Evolutionary conservation across 2,797 vertebrate genomes (phyloP).

Genomic region (Eidolon dupreanum): DNA sequence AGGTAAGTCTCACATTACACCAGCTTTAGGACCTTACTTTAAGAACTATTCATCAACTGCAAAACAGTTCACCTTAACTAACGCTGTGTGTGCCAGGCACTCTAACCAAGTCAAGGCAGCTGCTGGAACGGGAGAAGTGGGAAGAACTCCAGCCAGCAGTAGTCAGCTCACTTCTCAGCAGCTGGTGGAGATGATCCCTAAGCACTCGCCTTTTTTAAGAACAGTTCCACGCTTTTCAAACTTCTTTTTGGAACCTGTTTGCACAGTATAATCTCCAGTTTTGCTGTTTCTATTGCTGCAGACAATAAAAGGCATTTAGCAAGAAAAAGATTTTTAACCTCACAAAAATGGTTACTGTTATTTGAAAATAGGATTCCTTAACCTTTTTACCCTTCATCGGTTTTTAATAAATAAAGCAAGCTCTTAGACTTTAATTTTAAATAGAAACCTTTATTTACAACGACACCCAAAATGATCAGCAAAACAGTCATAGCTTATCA

Average conservation of each 20-base stretch:
- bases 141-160: neutral
- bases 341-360: neutral
- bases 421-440: slow-evolving; percentile 85
- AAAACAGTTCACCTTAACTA: neutral
- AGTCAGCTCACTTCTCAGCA: neutral
- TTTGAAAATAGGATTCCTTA: neutral
- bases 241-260: neutral
- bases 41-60: neutral
- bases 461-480: slow-evolving; percentile 92
- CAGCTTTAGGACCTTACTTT: neutral
- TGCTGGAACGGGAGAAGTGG: neutral
- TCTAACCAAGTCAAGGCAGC: accelerated
- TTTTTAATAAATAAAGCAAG: neutral
- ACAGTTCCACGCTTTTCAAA: neutral
- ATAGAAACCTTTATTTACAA: slow-evolving; percentile 99
- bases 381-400: neutral
- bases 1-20: neutral
- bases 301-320: neutral
- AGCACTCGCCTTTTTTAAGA: neutral
- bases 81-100: neutral
- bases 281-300: neutral
- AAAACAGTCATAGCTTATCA: slow-evolving; percentile 91
- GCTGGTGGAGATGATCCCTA: neutral
- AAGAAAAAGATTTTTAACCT: neutral
- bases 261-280: neutral